These are phyloP conservation scores for Eupithecia abbreviata DNA, from an alignment of 2,888 invertebrate genomes.

Conservation along the genomic window DNA sequence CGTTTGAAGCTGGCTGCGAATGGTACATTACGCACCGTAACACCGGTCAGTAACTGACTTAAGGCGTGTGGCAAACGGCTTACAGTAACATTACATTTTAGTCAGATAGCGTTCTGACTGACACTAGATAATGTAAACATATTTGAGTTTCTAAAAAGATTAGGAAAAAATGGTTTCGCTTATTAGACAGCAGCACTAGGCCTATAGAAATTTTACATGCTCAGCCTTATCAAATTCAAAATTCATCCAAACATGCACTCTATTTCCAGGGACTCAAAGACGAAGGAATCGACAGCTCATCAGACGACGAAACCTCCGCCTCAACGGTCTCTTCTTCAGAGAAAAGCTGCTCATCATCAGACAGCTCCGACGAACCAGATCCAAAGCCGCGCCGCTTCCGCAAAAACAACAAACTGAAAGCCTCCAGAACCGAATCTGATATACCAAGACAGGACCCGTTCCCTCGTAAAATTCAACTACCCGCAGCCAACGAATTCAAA, in stretches of 20 bases:
- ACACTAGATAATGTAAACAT: not conserved
- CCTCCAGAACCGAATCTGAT: slow-evolving; percentile 78
- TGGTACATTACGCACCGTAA: too few relatives aligned
- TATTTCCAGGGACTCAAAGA: slow-evolving; percentile 77
- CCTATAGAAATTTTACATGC: not conserved
- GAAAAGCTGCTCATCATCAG: slow-evolving; percentile 78
- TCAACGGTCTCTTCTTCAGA: slow-evolving; percentile 78
- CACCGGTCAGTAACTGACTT: too few relatives aligned
- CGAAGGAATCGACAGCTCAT: slow-evolving; percentile 82
- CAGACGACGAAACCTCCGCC: slow-evolving; percentile 77
- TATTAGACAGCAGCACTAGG: too few relatives aligned
- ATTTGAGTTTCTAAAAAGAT: not conserved
- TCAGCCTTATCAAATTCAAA: not conserved
- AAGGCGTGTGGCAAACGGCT: too few relatives aligned
- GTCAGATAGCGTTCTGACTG: too few relatives aligned
- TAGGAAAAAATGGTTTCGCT: too few relatives aligned
- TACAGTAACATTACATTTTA: too few relatives aligned
- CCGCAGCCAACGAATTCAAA: slow-evolving; percentile 61
- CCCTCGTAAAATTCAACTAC: slow-evolving; percentile 56
- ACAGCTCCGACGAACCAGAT: slow-evolving; percentile 75
- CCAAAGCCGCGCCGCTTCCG: slow-evolving; percentile 71
- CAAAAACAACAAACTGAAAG: slow-evolving; percentile 74
- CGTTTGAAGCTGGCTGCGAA: too few relatives aligned
- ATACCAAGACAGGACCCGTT: slow-evolving; percentile 64
- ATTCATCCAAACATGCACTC: slow-evolving; percentile 20